Evolutionary conservation across 1,140 invertebrate genomes (phyloP).

Genomic region (Zaprionus ghesquierei): DNA sequence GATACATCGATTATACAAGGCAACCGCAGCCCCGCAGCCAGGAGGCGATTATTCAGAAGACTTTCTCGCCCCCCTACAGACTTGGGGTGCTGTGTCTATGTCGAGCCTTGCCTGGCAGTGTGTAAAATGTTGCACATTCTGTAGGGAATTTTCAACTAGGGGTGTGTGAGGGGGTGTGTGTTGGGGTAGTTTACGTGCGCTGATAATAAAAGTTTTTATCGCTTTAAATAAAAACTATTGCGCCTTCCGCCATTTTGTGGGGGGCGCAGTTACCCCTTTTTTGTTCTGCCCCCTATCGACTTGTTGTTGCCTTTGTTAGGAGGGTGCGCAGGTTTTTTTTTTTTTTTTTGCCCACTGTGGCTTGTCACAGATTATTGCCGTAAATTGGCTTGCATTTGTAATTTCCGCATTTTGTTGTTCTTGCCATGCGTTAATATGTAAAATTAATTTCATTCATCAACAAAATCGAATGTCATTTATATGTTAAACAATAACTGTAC

Average conservation of each 20-base stretch:
- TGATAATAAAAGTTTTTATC: constrained; percentile 73
- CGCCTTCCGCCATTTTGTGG: constrained; percentile 20
- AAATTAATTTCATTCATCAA: background rate
- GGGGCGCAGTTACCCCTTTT: too few relatives aligned
- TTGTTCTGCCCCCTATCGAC: background rate
- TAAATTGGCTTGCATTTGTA: background rate
- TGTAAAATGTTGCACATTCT: background rate
- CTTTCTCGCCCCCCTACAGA: background rate
- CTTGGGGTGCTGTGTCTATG: background rate
- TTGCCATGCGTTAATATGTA: background rate
- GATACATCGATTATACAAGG: constrained; percentile 79
- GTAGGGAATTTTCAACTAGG: constrained; percentile 24
- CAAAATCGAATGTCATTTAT: background rate
- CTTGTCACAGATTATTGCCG: background rate
- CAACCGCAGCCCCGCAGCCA: constrained; percentile 30
- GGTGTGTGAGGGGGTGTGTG: constrained; percentile 2
- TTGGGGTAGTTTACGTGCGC: constrained; percentile 40
- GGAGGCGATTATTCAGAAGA: constrained; percentile 45
- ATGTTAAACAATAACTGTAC: background rate
- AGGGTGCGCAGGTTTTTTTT: background rate
- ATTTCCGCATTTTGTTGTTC: background rate
- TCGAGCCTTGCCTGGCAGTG: constrained; percentile 2
- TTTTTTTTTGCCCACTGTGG: background rate
- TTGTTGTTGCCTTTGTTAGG: background rate
- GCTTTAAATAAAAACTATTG: constrained; percentile 48